A percentile compares a stretch with the other conserved stretches of the same genome.
These are phyloP conservation scores for Psococerastis gibbosa DNA, from an alignment of 2,888 invertebrate genomes.

Conservation along the genomic window DNA sequence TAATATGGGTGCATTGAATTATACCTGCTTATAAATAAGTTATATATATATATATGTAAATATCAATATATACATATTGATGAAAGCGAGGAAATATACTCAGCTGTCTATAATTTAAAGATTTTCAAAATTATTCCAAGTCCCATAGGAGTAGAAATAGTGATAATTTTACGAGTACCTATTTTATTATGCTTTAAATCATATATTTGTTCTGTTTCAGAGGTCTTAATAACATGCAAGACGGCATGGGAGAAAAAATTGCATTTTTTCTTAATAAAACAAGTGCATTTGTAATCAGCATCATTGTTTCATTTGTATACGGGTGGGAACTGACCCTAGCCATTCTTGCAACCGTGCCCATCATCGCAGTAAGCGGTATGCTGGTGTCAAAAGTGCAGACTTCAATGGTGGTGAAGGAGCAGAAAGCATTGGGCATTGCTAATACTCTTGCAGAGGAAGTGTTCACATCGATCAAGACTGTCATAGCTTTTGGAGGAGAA, in stretches of 20 bases:
- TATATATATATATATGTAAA: too few species aligned
- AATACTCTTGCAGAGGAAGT: slow-evolving; percentile 63
- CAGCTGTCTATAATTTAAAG: too few species aligned
- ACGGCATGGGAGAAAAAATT: slow-evolving; percentile 69
- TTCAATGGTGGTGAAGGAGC: slow-evolving; percentile 35
- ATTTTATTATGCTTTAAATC: too few species aligned
- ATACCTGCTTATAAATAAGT: too few species aligned
- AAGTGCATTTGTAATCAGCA: slow-evolving; percentile 43
- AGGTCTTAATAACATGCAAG: slow-evolving; percentile 57
- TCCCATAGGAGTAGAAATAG: too few species aligned
- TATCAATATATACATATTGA: too few species aligned
- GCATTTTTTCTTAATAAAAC: too few species aligned
- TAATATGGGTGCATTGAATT: too few species aligned
- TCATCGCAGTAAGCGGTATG: slow-evolving; percentile 53
- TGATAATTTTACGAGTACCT: too few species aligned
- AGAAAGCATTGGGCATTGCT: slow-evolving; percentile 44
- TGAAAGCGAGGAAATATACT: too few species aligned
- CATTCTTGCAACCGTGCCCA: slow-evolving; percentile 54
- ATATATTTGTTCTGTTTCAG: slow-evolving; percentile 33
- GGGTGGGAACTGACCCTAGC: slow-evolving; percentile 75
- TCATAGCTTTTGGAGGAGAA: slow-evolving; percentile 61
- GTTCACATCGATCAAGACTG: slow-evolving; percentile 50
- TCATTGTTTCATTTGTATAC: slow-evolving; percentile 50
- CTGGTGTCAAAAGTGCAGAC: slow-evolving; percentile 35
- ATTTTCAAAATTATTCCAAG: too few species aligned